phyloP scores from a whole-genome alignment of 2,797 vertebrate genomes.

The Bufotes viridis region DNA sequence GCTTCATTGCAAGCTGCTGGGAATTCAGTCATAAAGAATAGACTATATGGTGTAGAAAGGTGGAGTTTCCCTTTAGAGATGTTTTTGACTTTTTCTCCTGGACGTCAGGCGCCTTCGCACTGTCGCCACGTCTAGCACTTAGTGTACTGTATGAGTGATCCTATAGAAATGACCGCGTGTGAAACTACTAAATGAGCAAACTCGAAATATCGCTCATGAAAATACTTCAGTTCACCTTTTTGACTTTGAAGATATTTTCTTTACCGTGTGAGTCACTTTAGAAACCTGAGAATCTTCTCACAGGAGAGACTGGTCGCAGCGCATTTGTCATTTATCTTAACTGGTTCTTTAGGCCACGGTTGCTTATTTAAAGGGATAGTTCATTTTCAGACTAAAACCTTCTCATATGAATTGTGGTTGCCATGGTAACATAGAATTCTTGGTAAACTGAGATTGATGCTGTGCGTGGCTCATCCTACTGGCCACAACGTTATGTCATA shows the following conservation, averaged over 20 bases:
- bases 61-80: background rate
- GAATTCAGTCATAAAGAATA: too few relatives aligned
- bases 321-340: background rate
- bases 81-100: background rate
- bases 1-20: too few relatives aligned
- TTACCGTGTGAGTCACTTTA: slow-evolving; percentile 5
- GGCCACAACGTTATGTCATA: background rate
- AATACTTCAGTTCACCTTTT: background rate
- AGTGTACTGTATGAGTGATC: background rate
- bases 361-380: background rate
- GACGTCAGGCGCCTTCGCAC: background rate
- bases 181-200: background rate
- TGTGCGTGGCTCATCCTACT: background rate
- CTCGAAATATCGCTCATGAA: background rate
- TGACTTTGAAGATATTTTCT: slow-evolving; percentile 5
- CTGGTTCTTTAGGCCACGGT: background rate
- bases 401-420: background rate
- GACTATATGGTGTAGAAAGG: too few relatives aligned
- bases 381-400: background rate
- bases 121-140: background rate
- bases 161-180: background rate
- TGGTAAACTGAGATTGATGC: background rate
- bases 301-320: background rate
- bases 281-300: background rate
- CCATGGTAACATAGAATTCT: background rate